phyloP scores from a whole-genome alignment of 2,888 invertebrate species.

The Harpalus rubripes region DNA sequence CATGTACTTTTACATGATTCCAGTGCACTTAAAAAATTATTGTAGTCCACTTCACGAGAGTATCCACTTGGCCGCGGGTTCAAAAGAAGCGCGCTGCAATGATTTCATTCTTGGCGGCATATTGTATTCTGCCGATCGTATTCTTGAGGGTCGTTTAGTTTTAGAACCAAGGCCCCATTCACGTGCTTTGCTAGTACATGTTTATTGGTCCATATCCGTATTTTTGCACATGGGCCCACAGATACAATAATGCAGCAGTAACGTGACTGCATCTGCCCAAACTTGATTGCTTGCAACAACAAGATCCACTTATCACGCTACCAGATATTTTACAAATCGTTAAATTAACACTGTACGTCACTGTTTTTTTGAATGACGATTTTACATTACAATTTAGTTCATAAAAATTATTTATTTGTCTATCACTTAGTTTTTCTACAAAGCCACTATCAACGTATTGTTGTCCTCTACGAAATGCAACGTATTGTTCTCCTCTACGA shows the following conservation, averaged over 20 bases:
- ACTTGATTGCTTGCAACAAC: not conserved
- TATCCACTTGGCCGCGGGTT: not conserved
- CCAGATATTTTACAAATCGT: not conserved
- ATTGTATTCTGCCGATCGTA: not conserved
- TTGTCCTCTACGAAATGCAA: not conserved
- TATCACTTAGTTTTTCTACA: not conserved
- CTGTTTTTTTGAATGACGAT: not conserved
- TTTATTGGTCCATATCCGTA: too few species aligned
- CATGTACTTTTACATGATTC: not conserved
- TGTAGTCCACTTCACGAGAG: not conserved
- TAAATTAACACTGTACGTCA: not conserved
- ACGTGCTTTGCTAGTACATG: too few species aligned
- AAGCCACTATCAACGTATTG: not conserved
- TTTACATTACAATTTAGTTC: not conserved
- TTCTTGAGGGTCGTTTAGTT: too few species aligned
- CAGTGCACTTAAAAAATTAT: not conserved
- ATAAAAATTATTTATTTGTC: not conserved
- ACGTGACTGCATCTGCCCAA: not conserved
- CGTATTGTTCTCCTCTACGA: too few species aligned
- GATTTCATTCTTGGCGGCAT: not conserved
- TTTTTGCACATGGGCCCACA: too few species aligned
- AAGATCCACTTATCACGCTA: not conserved
- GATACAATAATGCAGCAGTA: not conserved
- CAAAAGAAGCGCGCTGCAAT: not conserved
- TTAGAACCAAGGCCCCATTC: too few species aligned